Percentiles rank a stretch among this genome's conserved stretches.
phyloP scores from a whole-genome alignment of 2,113 vertebrate genomes.

The Mastomys natalensis region DNA sequence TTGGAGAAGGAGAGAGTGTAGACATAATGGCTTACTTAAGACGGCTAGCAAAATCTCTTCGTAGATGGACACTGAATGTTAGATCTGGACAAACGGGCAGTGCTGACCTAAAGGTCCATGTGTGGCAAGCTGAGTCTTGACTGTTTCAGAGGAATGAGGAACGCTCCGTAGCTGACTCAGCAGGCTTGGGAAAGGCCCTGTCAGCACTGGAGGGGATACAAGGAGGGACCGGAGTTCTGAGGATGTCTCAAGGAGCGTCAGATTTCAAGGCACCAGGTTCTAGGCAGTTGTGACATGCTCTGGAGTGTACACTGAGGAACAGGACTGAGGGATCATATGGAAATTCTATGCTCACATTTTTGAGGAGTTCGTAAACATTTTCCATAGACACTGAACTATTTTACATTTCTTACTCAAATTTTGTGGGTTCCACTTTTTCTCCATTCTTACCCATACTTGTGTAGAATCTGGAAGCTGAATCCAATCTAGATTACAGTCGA shows the following conservation, averaged over 20 bases:
- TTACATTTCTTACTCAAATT: not conserved
- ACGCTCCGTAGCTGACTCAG: too few species aligned
- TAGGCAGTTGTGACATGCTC: not conserved
- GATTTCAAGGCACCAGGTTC: not conserved
- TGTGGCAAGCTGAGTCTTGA: too few species aligned
- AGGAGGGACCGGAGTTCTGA: not conserved
- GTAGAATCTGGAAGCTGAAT: not conserved
- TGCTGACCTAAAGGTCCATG: too few species aligned
- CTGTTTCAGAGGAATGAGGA: too few species aligned
- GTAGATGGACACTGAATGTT: too few species aligned
- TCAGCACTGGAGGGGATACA: not conserved
- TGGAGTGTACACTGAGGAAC: not conserved
- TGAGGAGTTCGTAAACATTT: not conserved
- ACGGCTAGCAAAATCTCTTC: too few species aligned
- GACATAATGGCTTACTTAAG: too few species aligned
- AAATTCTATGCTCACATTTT: not conserved
- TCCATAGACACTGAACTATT: not conserved
- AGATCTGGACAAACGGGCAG: too few species aligned
- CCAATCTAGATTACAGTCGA: not conserved
- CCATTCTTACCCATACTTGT: not conserved
- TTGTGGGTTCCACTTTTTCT: not conserved
- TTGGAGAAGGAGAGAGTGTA: too few species aligned
- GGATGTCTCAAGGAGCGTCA: not conserved
- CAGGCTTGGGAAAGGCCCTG: not conserved
- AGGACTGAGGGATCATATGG: not conserved